Evolutionary conservation across 2,888 invertebrate genomes (phyloP), one percentile per base, ranked within the genome.

Genomic region (Laothoe populi): DNA sequence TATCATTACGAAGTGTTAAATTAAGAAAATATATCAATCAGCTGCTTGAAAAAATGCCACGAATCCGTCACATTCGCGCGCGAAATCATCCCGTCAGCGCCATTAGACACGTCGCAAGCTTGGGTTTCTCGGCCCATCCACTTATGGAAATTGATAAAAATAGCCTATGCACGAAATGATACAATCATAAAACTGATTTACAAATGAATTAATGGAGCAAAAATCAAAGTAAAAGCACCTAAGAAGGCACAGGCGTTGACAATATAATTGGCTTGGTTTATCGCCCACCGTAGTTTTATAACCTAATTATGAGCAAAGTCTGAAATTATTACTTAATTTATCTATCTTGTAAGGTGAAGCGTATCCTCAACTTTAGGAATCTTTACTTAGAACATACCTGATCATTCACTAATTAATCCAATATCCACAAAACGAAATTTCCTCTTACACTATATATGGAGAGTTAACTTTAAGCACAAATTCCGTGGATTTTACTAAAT

Each of bases 21-120:
- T 69, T 70, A 61, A 69, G 63, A 67, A 81, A 84, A 79, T 79
- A 67, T 68, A 72, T 76, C 75, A 81, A 86, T 90, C 87, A 89
- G 89, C 85, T 90, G 88, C 83, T 77, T 69, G 81, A 91, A 92
- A 89, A 90, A 87, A 88, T 92, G 92, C 92, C 92, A 92, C 92
- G 92, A 92, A 92, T 87, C 88, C 88, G 90, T 88, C 88, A 88
- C 84, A 91, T 90, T 90, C 92, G 93, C 92, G 93, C 93, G 93
- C 93, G 92, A 93, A 93, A 91, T 87, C 81, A 84, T 89, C 79
- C 81, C 88, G 87, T 90, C 90, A 90, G 87, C 93, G 93, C 93
- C 93, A 93, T 93, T 93, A 90, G 90, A 93, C 93, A 93, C 93
- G 93, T 93, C 91, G 93, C 87, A 83, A 87, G 88, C 90, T 88